A percentile compares a stretch with the other conserved stretches of the same genome.
phyloP scores from a whole-genome alignment of 2,888 invertebrate genomes.

The Eulithis prunata region DNA sequence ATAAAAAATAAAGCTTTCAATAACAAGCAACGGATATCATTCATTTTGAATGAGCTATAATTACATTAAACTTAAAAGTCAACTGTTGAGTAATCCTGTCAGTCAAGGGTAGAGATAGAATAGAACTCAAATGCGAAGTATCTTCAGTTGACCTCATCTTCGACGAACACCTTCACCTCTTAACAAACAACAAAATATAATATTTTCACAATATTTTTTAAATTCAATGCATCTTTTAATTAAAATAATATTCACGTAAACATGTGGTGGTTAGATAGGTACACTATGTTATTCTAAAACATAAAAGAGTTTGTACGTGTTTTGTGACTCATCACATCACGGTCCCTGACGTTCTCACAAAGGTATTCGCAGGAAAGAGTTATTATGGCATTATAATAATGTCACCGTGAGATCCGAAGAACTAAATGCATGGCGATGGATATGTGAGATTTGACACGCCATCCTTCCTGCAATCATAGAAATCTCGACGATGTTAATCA shows the following conservation, averaged over 20 bases:
- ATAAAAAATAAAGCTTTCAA: conserved; percentile 25
- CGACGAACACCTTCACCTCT: conserved; percentile 58
- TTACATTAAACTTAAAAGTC: conserved; percentile 54
- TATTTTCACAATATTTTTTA: conserved; percentile 50
- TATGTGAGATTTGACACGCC: conserved; percentile 58
- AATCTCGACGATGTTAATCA: conserved; percentile 52
- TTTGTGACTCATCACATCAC: conserved; percentile 61
- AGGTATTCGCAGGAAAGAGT: conserved; percentile 74
- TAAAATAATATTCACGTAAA: conserved; percentile 52
- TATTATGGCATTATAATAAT: conserved; percentile 73
- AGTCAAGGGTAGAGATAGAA: conserved; percentile 61
- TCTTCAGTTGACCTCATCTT: conserved; percentile 55
- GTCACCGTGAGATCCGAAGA: conserved; percentile 69
- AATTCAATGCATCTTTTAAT: conserved; percentile 53
- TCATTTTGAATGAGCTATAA: conserved; percentile 56
- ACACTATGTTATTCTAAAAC: conserved; percentile 48
- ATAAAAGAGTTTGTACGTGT: conserved; percentile 63
- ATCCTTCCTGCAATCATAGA: conserved; percentile 57
- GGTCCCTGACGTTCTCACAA: conserved; percentile 72
- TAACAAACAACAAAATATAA: conserved; percentile 47
- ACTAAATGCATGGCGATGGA: conserved; percentile 48
- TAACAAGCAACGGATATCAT: conserved; percentile 31
- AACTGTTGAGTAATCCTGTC: conserved; percentile 49
- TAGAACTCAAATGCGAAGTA: conserved; percentile 46
- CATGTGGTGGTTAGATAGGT: conserved; percentile 40